Evolutionary conservation across 2,888 invertebrate species (phyloP).

Genomic region (Herminia tarsipennalis): DNA sequence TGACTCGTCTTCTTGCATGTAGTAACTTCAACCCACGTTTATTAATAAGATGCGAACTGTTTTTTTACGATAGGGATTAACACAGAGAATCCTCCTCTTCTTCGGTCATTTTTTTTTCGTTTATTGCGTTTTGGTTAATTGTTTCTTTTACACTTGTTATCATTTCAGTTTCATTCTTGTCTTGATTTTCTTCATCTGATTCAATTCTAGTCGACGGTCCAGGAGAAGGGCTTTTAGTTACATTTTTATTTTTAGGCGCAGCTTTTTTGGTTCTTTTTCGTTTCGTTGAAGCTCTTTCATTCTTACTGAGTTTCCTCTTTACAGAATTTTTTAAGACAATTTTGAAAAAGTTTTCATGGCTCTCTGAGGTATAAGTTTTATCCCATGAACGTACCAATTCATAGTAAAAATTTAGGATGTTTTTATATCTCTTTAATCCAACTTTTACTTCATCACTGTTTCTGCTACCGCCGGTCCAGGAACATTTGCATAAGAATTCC

Average conservation of each 20-base stretch:
- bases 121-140: too few relatives aligned
- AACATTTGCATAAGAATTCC: neutral
- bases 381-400: neutral
- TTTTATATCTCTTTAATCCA: neutral
- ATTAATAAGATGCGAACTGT: too few relatives aligned
- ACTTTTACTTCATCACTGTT: conserved; percentile 12
- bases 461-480: neutral
- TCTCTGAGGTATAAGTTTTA: neutral
- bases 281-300: neutral
- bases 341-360: neutral
- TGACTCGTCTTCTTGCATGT: too few relatives aligned
- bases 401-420: neutral
- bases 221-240: too few relatives aligned
- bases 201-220: too few relatives aligned
- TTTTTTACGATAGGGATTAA: too few relatives aligned
- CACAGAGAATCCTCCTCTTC: too few relatives aligned
- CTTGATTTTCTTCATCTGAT: neutral
- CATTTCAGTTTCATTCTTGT: too few relatives aligned
- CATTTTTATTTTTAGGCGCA: neutral
- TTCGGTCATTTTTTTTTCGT: too few relatives aligned
- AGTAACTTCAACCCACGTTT: too few relatives aligned
- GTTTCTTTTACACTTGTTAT: too few relatives aligned
- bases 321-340: neutral
- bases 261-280: neutral
- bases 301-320: neutral